Percentiles rank a stretch among this genome's conserved stretches.
Evolutionary conservation across 2,888 invertebrate genomes (phyloP).

Genomic region (Macropis europaea): DNA sequence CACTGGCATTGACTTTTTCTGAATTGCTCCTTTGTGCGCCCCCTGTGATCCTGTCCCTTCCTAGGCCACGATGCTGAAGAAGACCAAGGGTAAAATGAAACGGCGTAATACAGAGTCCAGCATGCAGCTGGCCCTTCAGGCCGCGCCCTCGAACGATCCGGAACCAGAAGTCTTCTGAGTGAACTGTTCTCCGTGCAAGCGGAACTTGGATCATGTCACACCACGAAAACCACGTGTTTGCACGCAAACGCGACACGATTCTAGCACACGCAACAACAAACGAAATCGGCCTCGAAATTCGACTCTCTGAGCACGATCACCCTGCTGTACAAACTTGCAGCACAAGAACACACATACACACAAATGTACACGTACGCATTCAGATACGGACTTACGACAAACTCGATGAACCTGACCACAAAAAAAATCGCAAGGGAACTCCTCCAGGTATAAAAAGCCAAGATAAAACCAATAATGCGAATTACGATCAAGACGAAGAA

Average conservation of each 20-base stretch:
- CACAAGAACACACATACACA: slow-evolving; percentile 38
- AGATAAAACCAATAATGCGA: slow-evolving; percentile 17
- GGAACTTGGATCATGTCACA: slow-evolving; percentile 35
- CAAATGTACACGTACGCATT: too few species aligned
- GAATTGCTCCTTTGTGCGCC: slow-evolving; percentile 67
- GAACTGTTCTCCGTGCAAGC: slow-evolving; percentile 36
- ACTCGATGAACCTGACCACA: neutral
- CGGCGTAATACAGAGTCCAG: slow-evolving; percentile 95
- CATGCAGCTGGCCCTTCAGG: slow-evolving; percentile 83
- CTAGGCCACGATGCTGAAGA: slow-evolving; percentile 99
- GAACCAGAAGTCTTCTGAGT: slow-evolving; percentile 79
- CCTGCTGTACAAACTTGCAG: slow-evolving; percentile 43
- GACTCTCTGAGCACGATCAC: slow-evolving; percentile 43
- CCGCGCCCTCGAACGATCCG: slow-evolving; percentile 78
- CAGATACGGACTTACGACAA: too few species aligned
- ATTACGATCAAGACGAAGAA: slow-evolving; percentile 25
- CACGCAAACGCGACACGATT: slow-evolving; percentile 33
- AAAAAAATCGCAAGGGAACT: slow-evolving; percentile 22
- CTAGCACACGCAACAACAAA: slow-evolving; percentile 36
- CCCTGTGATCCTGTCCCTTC: slow-evolving; percentile 79
- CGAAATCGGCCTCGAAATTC: slow-evolving; percentile 58
- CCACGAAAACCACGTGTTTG: slow-evolving; percentile 20
- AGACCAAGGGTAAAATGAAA: slow-evolving; percentile 97
- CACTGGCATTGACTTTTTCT: slow-evolving; percentile 54
- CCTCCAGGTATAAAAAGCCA: slow-evolving; percentile 17